phyloP scores from a whole-genome alignment of 2,888 invertebrate species.

The Reticulitermes lucifugus region DNA sequence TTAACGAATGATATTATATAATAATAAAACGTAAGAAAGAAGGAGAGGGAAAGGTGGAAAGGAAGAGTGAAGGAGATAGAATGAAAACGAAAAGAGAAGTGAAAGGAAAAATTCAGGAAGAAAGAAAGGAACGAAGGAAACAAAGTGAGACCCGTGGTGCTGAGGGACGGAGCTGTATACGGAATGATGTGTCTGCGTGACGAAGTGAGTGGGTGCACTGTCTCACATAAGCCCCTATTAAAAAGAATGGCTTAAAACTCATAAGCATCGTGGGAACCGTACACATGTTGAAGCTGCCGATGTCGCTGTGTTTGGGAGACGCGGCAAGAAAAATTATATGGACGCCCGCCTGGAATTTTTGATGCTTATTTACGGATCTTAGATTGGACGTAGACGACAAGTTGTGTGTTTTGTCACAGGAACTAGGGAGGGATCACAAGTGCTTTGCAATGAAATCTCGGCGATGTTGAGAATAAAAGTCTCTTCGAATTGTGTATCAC shows the following conservation, averaged over 20 bases:
- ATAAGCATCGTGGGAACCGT: background rate
- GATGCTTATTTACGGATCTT: background rate
- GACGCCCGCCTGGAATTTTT: background rate
- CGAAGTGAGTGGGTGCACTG: background rate
- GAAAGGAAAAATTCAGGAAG: no score
- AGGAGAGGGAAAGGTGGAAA: no score
- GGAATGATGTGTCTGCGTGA: background rate
- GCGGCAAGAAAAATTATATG: background rate
- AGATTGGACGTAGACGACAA: background rate
- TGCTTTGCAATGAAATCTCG: background rate
- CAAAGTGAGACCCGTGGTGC: no score
- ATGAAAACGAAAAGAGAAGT: no score
- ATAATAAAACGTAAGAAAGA: no score
- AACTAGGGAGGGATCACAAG: background rate
- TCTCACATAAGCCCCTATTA: background rate
- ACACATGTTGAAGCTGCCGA: background rate
- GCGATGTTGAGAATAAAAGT: background rate
- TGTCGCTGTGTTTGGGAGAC: no score
- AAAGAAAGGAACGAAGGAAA: no score
- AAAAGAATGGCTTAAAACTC: slow-evolving; percentile 1
- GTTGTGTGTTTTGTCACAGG: background rate
- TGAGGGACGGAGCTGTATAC: no score
- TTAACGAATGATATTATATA: no score
- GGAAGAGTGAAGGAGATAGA: no score
- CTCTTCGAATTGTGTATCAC: background rate